Base-by-base conservation (phyloP, 2,113 vertebrate genomes). In the Grammomys surdaster region DNA sequence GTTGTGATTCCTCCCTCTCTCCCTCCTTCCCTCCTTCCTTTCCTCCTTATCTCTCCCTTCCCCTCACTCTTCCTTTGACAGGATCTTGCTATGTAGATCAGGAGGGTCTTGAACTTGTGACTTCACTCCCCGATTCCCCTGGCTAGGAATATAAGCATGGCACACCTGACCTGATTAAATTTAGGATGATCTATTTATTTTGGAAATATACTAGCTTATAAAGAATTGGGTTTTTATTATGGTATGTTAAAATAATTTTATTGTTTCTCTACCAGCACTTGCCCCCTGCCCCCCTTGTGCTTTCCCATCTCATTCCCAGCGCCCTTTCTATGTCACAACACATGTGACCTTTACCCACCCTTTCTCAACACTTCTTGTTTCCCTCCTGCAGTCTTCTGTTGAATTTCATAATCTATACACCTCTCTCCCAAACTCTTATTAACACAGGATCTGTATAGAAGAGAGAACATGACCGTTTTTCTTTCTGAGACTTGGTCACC, bases 161-260 rank as follows among this genome's bases (percentile, higher is more conserved):
- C 14, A 16, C 14, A 11, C 75, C 9, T 51, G 43, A 33, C 58
- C 33, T 65, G 58, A 33, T 56, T 78, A 93, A 86, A 63, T 81
- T 95, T 93, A 46, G 69, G 46, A 70, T 93, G 75, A 58, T 87
- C n/a, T 87, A 7, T 51, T 87, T 36, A 48, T 70, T 87, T 72
- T 36, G 33, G 22, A 70, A 54, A 5, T 72, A 8, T 88, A 54
- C 54, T 69, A 36, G 60, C 63, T 86, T 48, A 51, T 69, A 33
- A 69, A 51, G 28, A 48, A 69, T 51, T 69, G 13, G 19, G 20
- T 51, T 48, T 48, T 87, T 67, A 67, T 46, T 87, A 87, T 48
- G 28, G 8, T 24, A 8, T 69, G 31, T 54, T 9, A 51, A 33
- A 88, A 72, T 24, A 51, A 17, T 26, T 48, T 14, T n/a, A 20